A percentile compares a stretch with the other conserved stretches of the same genome.
phyloP scores from a whole-genome alignment of 1,140 invertebrate species.

The Mya arenaria region DNA sequence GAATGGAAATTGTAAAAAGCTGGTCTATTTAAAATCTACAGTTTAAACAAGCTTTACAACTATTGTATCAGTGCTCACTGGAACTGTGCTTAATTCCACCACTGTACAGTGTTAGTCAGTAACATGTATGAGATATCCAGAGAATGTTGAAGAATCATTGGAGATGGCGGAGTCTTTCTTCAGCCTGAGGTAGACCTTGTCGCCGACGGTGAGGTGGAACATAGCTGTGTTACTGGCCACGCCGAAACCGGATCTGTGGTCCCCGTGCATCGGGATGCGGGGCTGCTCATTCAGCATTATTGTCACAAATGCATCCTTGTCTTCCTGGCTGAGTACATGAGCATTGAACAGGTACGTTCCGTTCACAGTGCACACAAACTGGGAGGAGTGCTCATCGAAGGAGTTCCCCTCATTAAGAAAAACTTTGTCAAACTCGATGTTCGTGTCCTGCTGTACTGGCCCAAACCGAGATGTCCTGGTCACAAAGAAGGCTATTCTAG shows the following conservation, averaged over 20 bases:
- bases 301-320: conserved; percentile 78
- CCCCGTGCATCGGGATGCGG: conserved; percentile 78
- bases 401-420: conserved; percentile 77
- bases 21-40: too few relatives aligned
- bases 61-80: too few relatives aligned
- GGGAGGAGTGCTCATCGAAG: conserved; percentile 78
- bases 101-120: conserved; percentile 58
- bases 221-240: conserved; percentile 79
- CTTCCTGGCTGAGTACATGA: conserved; percentile 76
- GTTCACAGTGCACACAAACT: conserved; percentile 79
- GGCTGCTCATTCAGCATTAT: conserved; percentile 79
- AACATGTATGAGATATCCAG: conserved; percentile 76
- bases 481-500: conserved; percentile 77
- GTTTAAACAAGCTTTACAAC: too few relatives aligned
- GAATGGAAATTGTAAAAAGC: too few relatives aligned
- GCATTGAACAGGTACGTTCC: conserved; percentile 80
- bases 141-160: conserved; percentile 80
- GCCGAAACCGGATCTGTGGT: conserved; percentile 76
- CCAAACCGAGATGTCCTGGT: conserved; percentile 75
- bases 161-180: conserved; percentile 77
- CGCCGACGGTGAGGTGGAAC: conserved; percentile 69
- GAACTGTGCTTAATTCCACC: too few relatives aligned
- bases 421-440: conserved; percentile 77
- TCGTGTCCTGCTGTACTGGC: conserved; percentile 77
- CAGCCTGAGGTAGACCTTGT: conserved; percentile 80